A percentile compares a stretch with the other conserved stretches of the same genome.
These are phyloP conservation scores for Cinara cedri DNA, from an alignment of 2,888 invertebrate species.

Conservation along the genomic window DNA sequence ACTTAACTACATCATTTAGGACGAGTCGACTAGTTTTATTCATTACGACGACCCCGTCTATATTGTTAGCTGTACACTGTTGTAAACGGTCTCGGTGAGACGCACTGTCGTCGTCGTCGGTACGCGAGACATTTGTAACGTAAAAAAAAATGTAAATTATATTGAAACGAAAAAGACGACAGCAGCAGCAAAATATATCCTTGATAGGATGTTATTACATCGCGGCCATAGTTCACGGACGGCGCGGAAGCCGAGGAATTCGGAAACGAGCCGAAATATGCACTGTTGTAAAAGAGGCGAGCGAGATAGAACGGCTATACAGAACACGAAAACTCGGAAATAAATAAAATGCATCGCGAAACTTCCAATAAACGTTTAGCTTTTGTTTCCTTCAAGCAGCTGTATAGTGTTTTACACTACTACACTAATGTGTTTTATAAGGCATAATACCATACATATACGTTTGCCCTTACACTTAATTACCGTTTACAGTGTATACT, in stretches of 20 bases:
- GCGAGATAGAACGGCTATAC: neutral
- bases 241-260: conserved; percentile 10
- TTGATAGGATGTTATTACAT: neutral
- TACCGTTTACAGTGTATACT: neutral
- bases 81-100: no score
- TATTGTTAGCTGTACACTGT: neutral
- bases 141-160: conserved; percentile 39
- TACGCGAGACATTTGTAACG: conserved; percentile 11
- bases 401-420: neutral
- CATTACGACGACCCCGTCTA: neutral
- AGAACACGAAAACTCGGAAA: conserved; percentile 16
- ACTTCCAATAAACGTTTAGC: conserved; percentile 37
- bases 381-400: neutral
- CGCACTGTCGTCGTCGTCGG: no score
- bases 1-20: no score
- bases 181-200: neutral
- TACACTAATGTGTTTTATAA: neutral
- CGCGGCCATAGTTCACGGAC: conserved; percentile 7
- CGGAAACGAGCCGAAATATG: conserved; percentile 30
- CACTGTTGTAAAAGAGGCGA: neutral
- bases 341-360: conserved; percentile 24
- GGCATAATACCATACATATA: no score
- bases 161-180: neutral
- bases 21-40: neutral
- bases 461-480: neutral